Evolutionary conservation across 2,797 vertebrate species (phyloP), one percentile per base, ranked within the genome.

Genomic region (Lepilemur septentrionalis): DNA sequence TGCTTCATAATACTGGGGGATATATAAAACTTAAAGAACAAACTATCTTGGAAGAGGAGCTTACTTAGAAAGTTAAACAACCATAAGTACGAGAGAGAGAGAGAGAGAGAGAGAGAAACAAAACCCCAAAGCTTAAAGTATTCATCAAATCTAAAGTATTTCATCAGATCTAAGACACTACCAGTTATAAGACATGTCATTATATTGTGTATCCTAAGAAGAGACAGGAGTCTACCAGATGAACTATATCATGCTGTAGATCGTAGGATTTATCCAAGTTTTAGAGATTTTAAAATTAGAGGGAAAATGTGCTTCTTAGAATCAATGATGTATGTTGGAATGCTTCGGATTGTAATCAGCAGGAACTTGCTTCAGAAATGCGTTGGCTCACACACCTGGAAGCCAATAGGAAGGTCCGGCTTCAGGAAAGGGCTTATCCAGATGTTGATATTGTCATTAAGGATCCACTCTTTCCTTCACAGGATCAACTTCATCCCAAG

Each of bases 291-390:
- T 91, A 9, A 91, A 94, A 93, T 59, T 41, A 75, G 17, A 1
- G 35, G 13, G 6, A 3, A 30, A 63, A 46, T 30, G 0, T 65
- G 17, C 25, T 55, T 89, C 35, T 93, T 86, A 55, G 63, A 75
- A 79, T 94, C 32, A 82, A 28, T 48, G 32, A 69, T 72, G 69
- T n/a, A 73, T 70, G 9, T 93, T 80, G 72, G n/a, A 80, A 78
- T 81, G 23, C 4, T 80, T 78, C 83, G 41, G 41, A 76, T 13
- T 75, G 0, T 65, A 84, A 86, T 63, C 35, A 57, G 61, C 30
- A 94, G 82, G 94, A 95, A 95, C 5, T 50, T 91, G 73, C 86
- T 76, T 97, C 35, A 88, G 43, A 95, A 91, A 52, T 75, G 48
- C 23, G 23, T 73, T 82, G 86, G 59, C 52, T 95, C 63, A 69